phyloP scores from a whole-genome alignment of 2,888 invertebrate genomes.

The Parnassius mnemosyne region DNA sequence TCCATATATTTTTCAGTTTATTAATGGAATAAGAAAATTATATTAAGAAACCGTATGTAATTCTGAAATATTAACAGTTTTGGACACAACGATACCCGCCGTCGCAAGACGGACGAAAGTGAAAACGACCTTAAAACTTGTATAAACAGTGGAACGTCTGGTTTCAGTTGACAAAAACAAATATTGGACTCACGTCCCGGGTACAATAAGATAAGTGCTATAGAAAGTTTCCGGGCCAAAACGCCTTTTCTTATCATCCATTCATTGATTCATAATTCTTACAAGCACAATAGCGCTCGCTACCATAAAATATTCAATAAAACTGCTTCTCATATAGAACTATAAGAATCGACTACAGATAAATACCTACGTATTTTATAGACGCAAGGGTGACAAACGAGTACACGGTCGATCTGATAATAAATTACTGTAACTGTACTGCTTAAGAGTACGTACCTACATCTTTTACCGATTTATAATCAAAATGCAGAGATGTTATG shows the following conservation, averaged over 20 bases:
- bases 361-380: too few species aligned
- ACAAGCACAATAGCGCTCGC: constrained; percentile 27
- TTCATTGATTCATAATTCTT: constrained; percentile 49
- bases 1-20: too few species aligned
- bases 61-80: constrained; percentile 10
- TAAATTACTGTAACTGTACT: too few species aligned
- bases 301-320: constrained; percentile 53
- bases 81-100: constrained; percentile 27
- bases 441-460: too few species aligned
- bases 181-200: constrained; percentile 51
- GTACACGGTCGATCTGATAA: too few species aligned
- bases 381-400: too few species aligned
- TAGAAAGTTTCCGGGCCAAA: constrained; percentile 44
- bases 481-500: too few species aligned
- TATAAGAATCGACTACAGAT: too few species aligned
- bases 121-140: constrained; percentile 74
- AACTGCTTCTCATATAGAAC: constrained; percentile 25
- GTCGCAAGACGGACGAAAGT: constrained; percentile 53
- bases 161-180: constrained; percentile 69
- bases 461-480: too few species aligned
- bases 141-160: constrained; percentile 43
- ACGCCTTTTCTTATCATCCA: constrained; percentile 33
- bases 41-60: too few species aligned
- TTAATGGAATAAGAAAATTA: too few species aligned
- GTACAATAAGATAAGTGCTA: constrained; percentile 51